Percentiles rank a stretch among this genome's conserved stretches.
Evolutionary conservation across 2,797 vertebrate genomes (phyloP).

Genomic region (Bufotes viridis): DNA sequence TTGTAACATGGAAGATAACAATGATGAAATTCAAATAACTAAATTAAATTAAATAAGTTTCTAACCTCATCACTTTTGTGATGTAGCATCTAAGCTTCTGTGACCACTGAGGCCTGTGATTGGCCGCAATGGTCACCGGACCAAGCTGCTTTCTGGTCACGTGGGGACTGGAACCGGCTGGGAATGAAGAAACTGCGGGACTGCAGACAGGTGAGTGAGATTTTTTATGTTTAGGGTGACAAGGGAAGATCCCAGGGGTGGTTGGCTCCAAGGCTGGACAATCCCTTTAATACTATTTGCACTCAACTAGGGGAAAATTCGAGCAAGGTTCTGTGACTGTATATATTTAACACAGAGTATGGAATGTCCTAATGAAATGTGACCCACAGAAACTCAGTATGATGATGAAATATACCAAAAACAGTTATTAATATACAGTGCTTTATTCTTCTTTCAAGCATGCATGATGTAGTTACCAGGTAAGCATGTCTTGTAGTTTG

Average conservation of each 20-base stretch:
- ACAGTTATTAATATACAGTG: constrained; percentile 35
- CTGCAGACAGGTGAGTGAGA: too few species aligned
- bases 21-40: not conserved
- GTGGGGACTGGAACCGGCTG: too few species aligned
- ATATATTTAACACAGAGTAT: not conserved
- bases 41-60: too few species aligned
- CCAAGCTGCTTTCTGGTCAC: too few species aligned
- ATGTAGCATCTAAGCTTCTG: too few species aligned
- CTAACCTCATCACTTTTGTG: not conserved
- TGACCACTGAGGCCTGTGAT: too few species aligned
- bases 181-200: too few species aligned
- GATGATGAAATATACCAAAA: not conserved
- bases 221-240: too few species aligned
- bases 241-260: too few species aligned
- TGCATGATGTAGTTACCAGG: constrained; percentile 52
- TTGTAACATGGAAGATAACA: not conserved
- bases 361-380: not conserved
- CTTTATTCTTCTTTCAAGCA: constrained; percentile 57
- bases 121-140: too few species aligned
- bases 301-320: not conserved
- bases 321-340: not conserved
- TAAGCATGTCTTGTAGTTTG: constrained; percentile 17
- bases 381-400: not conserved
- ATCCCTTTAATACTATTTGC: too few species aligned
- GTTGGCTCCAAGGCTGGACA: too few species aligned